These are phyloP conservation scores for Alligator mississippiensis DNA, from an alignment of 2,113 vertebrate genomes.

Conservation along the genomic window DNA sequence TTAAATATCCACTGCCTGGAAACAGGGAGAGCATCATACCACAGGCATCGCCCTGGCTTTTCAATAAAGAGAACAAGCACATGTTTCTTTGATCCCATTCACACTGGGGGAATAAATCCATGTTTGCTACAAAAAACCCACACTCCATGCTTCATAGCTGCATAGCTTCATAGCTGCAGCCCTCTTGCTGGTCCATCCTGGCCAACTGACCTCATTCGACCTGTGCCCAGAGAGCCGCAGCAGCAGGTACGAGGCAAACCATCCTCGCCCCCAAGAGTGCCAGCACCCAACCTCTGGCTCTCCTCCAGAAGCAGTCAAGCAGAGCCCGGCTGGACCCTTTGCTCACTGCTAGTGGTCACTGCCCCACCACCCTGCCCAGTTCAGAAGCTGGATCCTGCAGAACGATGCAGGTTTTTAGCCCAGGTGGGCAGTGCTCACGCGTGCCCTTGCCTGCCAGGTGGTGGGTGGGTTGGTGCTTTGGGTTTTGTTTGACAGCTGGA, in stretches of 20 bases:
- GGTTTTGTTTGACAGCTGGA: not conserved
- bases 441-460: rapidly evolving
- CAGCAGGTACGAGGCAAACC: too few species aligned
- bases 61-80: not conserved
- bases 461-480: not conserved
- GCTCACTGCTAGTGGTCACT: too few species aligned
- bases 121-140: not conserved
- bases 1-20: not conserved
- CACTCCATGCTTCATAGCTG: not conserved
- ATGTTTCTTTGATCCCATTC: not conserved
- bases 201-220: too few species aligned
- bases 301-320: not conserved
- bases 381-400: too few species aligned
- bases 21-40: not conserved
- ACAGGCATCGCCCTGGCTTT: not conserved
- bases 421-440: rapidly evolving
- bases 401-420: not conserved
- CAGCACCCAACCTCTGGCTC: not conserved
- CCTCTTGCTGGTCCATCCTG: too few species aligned
- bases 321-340: not conserved
- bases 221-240: too few species aligned
- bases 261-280: too few species aligned
- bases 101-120: not conserved
- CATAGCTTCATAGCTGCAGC: not conserved
- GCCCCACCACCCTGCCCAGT: too few species aligned